Base-by-base conservation (phyloP, 2,888 invertebrate species). In the Polydrusus cervinus region DNA sequence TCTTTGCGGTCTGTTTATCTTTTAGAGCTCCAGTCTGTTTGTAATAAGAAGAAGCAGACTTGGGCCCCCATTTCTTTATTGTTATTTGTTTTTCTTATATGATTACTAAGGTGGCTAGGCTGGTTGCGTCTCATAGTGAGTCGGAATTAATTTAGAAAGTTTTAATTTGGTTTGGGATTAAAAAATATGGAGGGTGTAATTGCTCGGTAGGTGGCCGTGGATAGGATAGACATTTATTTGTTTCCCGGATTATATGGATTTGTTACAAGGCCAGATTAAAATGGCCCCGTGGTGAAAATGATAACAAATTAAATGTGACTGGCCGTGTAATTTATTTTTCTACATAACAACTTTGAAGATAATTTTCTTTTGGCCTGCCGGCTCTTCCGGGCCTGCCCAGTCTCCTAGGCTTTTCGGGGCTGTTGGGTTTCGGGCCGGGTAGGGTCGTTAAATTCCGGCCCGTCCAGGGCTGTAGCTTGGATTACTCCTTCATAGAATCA, bases 41-140 rank as follows among this genome's bases (percentile, higher is more conserved):
- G 75, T 71, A 71, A 75, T 75, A 75, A 75, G 71, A 38, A 71
- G 75, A 71, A 55, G n/a, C n/a, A n/a, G 30, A 43, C 53, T 34
- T 9, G 38, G 49, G 55, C n/a, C 62, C 60, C 20, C 25, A 5
- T 66, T 72, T 64, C 70, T 75, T 68, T 71, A 55, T 67, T 71
- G 71, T 51, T 75, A 75, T 75, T 75, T 75, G 71, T 75, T 75
- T 75, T 75, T 71, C 64, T 71, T 75, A 55, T 65, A 74, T 70
- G 70, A 74, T 70, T 69, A 34, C 34, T 9, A 64, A n/a, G 43
- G 18, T 38, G 64, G 62, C 43, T 34, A 25, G 34, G 7, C 6
- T 3, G 34, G 34, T 3, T 34, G 3, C 9, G 25, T 6, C 57
- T 38, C 16, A 16, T 38, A 18, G 14, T 1, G 57, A 5, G 9